Conservation (phyloP, 1,140 invertebrate genomes). For the Eumaeus atala region DNA sequence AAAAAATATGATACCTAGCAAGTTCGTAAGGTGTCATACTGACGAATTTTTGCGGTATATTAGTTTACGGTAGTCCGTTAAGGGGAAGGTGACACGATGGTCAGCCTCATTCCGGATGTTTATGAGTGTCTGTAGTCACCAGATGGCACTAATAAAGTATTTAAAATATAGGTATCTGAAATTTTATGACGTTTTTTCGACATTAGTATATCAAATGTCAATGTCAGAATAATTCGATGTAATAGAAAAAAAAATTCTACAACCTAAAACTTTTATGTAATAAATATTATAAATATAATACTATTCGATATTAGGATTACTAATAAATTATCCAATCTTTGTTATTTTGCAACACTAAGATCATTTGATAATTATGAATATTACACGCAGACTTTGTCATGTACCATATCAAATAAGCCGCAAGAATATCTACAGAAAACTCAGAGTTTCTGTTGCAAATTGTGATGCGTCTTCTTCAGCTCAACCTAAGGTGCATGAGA, state of each 20-base stretch:
- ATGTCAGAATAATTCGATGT: neutral
- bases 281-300: slow-evolving; percentile 9
- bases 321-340: slow-evolving; percentile 2
- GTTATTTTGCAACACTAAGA: neutral
- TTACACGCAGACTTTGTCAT: slow-evolving; percentile 46
- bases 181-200: no score
- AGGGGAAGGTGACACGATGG: no score
- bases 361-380: slow-evolving; percentile 37
- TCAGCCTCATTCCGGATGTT: no score
- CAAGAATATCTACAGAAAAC: slow-evolving; percentile 44
- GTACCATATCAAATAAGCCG: slow-evolving; percentile 39
- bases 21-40: no score
- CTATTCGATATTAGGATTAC: neutral
- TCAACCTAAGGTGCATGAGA: slow-evolving; percentile 56
- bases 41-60: no score
- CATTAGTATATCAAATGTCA: neutral
- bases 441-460: slow-evolving; percentile 36
- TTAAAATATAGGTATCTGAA: no score
- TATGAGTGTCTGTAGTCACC: no score
- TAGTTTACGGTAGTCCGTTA: no score
- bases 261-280: slow-evolving; percentile 1
- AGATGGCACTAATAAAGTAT: no score
- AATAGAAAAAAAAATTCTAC: neutral
- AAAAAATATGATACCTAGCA: no score
- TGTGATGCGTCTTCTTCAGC: slow-evolving; percentile 37